Base-by-base conservation (phyloP, 2,113 vertebrate genomes). In the Machaerirhynchus nigripectus region DNA sequence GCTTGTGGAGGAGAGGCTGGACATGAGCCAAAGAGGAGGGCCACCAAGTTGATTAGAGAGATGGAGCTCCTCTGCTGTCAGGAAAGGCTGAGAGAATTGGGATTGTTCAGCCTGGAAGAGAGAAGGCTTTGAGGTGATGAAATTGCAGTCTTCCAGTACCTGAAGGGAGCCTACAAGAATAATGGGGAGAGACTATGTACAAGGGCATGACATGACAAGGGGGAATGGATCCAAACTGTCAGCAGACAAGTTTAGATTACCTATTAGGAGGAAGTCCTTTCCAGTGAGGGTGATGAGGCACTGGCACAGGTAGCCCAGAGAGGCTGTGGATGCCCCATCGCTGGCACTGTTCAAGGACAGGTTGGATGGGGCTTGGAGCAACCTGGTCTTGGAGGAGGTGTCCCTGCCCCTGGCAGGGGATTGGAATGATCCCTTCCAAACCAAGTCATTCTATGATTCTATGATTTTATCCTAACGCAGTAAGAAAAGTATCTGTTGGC, bases 221-320 rank as follows among this genome's bases (percentile, higher is more conserved):
- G n/a, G 30, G 2, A 18, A 7, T 0, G 2, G 39, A 21, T 46
- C 11, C 46, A 18, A 6, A 15, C 16, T 60, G 46, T 10, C 30
- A 35, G 55, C 9, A 12, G 21, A 4, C 26, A 27, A 6, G 35
- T 31, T 61, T 11, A 42, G 26, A 9, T 76, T 11, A 1, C 6
- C 4, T 13, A 2, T 23, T 5, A 6, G n/a, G 40, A n/a, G 40
- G 21, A 31, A 47, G 7, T 7, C 13, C 35, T 69, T 61, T 22
- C 3, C 30, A 55, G 28, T 46, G 20, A 39, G 46, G 30, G 7
- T 75, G 46, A 0, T n/a, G 55, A 47, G 24, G 11, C 5, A 2
- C n/a, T 82, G 53, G 28, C 23, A 60, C 39, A 60, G 46, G 24
- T 3, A n/a, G n/a, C 21, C 39, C 24, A 61, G 53, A 53, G 53